Evolutionary conservation across 2,113 vertebrate species (phyloP), one percentile per base, ranked within the genome.

Genomic region (Lethenteron camtschaticum): DNA sequence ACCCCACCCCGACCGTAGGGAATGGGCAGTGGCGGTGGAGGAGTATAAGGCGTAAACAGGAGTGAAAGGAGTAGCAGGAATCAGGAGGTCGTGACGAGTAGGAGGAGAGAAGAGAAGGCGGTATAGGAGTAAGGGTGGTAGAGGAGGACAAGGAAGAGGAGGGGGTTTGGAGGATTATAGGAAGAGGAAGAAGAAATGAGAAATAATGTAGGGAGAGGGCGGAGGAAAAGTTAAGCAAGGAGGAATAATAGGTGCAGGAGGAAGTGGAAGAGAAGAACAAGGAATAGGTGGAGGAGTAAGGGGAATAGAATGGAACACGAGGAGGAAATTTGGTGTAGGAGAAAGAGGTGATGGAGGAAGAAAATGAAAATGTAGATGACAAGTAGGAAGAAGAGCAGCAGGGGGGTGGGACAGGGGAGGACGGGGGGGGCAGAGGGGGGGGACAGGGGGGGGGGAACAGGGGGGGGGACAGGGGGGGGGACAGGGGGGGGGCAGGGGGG

Each of bases 51-150:
- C 59, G 13, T 18, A 63, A 63, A 18, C 59, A 13, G 8, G 16
- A 14, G 59, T 63, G 70, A 69, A 71, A 69, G 56, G n/a, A 72
- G 56, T 57, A 57, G 59, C 58, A 57, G 60, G 69, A 16, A 68
- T 71, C 55, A 59, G 69, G 68, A 70, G 72, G 68, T 58, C 68
- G 71, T 57, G 63, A 70, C 68, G 68, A 58, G 72, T 63, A 66
- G 57, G 73, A 69, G 59, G 69, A 68, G 73, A 68, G 58, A 68
- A 57, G 72, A 66, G 60, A 69, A 69, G 70, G 71, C 58, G 68
- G 68, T 60, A 69, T 55, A 56, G 66, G 60, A 72, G 66, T 18
- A 68, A 70, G 72, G 68, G 68, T 58, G 68, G 69, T 68, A 69
- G 70, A 70, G 70, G 60, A 63, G 58, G 69, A 68, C 20, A 69